Percentiles rank a stretch among this genome's conserved stretches.
phyloP scores from a whole-genome alignment of 2,888 invertebrate species.

The Tigriopus californicus region DNA sequence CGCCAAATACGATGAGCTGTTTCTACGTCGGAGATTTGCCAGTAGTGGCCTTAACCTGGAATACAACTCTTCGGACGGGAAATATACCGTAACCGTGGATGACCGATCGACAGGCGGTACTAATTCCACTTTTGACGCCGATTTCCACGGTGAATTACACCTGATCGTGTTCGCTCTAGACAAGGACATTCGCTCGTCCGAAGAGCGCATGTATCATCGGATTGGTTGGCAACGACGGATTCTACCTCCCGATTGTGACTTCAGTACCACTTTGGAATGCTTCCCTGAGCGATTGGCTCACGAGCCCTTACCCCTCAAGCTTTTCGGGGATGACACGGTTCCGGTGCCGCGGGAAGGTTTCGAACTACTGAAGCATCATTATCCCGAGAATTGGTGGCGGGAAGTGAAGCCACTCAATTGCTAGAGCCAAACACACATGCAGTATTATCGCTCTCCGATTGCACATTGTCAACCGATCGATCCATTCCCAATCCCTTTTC shows the following conservation, averaged over 20 bases:
- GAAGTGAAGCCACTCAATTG: not conserved
- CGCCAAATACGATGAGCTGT: slow-evolving; percentile 29
- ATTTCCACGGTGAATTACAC: not conserved
- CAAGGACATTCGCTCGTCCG: not conserved
- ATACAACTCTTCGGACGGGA: not conserved
- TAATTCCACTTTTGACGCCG: not conserved
- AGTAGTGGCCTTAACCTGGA: not conserved
- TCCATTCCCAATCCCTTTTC: too few species aligned
- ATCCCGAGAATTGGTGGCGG: slow-evolving; percentile 37
- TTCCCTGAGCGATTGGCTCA: slow-evolving; percentile 34
- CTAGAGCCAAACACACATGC: too few species aligned
- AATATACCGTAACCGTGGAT: not conserved
- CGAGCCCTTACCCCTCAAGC: slow-evolving; percentile 31
- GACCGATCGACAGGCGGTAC: too few species aligned
- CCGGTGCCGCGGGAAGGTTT: slow-evolving; percentile 37
- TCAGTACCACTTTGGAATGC: slow-evolving; percentile 32
- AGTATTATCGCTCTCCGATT: too few species aligned
- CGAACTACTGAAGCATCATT: slow-evolving; percentile 40
- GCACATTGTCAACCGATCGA: too few species aligned
- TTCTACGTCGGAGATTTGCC: slow-evolving; percentile 26
- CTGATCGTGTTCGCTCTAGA: not conserved
- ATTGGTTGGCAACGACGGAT: slow-evolving; percentile 36
- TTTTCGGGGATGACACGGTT: slow-evolving; percentile 31
- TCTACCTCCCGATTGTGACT: slow-evolving; percentile 35
- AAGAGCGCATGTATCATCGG: slow-evolving; percentile 27